Base-by-base conservation (phyloP, 2,797 vertebrate species). In the Megalops cyprinoides region DNA sequence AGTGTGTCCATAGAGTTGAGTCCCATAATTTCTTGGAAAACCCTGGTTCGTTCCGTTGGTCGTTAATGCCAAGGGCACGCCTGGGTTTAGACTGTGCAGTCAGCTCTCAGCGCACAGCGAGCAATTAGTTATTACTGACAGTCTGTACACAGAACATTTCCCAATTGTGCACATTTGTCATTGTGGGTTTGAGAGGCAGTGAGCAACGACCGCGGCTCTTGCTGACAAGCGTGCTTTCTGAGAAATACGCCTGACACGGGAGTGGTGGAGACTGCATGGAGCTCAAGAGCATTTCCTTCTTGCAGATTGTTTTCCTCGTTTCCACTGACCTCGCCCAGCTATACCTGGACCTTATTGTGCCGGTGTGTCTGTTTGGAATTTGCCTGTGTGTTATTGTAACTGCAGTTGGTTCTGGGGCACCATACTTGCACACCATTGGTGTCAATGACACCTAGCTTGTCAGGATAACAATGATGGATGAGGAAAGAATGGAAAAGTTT, bases 41-140 rank as follows among this genome's bases (percentile, higher is more conserved):
- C 76, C 42, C 55, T 56, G 78, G 73, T 74, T 51, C 15, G 25
- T 44, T 49, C 44, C 51, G 44, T 34, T 23, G 42, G 74, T 49
- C 42, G 7, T 7, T 3, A 74, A 42, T 23, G 42, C 76, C 49
- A 69, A 53, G 62, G 53, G 42, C 62, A 53, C 44, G 18, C 14
- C 55, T 62, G n/a, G 55, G 67, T 49, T 42, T 31, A 51, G 75
- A 28, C 34, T 46, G 53, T 53, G 76, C 74, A 58, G 78, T 82
- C 69, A 79, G 28, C 71, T 74, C 77, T 56, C n/a, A 37, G 79
- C 75, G 67, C 53, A 25, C 58, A 79, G 75, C 48, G 73, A 78
- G 81, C 79, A 86, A 77, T 81, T 81, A 55, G 37, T 62, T 83
- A 81, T 79, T 79, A 76, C 79, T 82, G 58, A 78, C 62, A 73